Evolutionary conservation across 1,140 invertebrate species (phyloP).

Genomic region (Drosophila novamexicana): DNA sequence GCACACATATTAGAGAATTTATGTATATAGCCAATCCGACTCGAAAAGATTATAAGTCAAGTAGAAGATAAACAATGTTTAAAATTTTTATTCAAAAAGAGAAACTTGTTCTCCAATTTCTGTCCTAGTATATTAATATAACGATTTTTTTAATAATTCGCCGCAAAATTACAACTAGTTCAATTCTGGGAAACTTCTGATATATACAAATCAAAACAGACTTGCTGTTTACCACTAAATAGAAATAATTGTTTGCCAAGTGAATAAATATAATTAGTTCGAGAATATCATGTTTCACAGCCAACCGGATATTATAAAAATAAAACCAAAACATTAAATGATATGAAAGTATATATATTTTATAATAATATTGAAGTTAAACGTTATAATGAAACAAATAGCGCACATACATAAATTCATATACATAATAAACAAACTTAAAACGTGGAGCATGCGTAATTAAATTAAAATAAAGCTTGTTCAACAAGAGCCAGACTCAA

Average conservation of each 20-base stretch:
- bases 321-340: background rate
- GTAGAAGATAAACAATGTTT: too few relatives aligned
- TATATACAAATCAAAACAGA: constrained; percentile 22
- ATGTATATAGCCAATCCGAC: background rate
- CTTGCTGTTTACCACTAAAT: constrained; percentile 13
- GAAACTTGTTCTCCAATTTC: background rate
- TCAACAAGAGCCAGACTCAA: background rate
- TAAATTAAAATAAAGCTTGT: background rate
- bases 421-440: background rate
- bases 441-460: background rate
- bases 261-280: background rate
- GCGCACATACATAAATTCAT: background rate
- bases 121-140: too few relatives aligned
- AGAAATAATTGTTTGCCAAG: background rate
- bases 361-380: background rate
- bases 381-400: background rate
- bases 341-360: background rate
- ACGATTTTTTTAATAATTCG: too few relatives aligned
- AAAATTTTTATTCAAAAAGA: too few relatives aligned
- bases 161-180: background rate
- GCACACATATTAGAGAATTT: background rate
- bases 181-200: constrained; percentile 15
- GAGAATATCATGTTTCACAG: constrained; percentile 12
- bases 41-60: too few relatives aligned
- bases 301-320: background rate